Evolutionary conservation across 2,888 invertebrate genomes (phyloP).

Genomic region (Barypeithes pellucidus): DNA sequence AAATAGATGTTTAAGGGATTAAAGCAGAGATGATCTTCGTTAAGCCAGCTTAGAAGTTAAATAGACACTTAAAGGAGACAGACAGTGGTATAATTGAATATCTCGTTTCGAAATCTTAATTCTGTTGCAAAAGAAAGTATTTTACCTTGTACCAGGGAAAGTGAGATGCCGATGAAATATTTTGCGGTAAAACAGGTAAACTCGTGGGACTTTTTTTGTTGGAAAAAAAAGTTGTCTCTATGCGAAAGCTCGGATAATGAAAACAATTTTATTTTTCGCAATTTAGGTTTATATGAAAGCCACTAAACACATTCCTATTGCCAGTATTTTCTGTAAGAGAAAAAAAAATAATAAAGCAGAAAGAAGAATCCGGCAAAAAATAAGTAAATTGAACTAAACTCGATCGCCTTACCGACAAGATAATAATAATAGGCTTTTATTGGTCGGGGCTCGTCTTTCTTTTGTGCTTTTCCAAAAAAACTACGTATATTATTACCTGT

Average conservation of each 20-base stretch:
- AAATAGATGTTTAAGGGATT: neutral
- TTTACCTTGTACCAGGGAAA: no score
- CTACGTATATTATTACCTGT: neutral
- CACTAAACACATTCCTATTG: neutral
- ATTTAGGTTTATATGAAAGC: neutral
- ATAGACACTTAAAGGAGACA: no score
- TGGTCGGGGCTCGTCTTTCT: neutral
- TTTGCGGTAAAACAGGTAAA: no score
- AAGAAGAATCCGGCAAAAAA: conserved; percentile 7
- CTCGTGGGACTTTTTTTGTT: no score
- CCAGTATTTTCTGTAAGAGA: neutral
- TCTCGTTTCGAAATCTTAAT: no score
- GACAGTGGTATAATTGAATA: no score
- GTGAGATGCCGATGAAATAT: no score
- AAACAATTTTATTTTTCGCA: no score
- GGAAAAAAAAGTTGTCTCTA: no score
- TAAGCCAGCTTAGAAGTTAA: neutral
- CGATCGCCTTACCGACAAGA: conserved; percentile 14
- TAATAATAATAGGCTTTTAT: conserved; percentile 20
- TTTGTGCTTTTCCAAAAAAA: neutral
- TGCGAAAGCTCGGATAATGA: no score
- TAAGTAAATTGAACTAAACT: conserved; percentile 19
- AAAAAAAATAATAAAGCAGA: conserved; percentile 4
- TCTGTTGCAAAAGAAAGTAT: no score
- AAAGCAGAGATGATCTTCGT: neutral